Base-by-base conservation (phyloP, 2,113 vertebrate species). In the Illadopsis cleaveri region DNA sequence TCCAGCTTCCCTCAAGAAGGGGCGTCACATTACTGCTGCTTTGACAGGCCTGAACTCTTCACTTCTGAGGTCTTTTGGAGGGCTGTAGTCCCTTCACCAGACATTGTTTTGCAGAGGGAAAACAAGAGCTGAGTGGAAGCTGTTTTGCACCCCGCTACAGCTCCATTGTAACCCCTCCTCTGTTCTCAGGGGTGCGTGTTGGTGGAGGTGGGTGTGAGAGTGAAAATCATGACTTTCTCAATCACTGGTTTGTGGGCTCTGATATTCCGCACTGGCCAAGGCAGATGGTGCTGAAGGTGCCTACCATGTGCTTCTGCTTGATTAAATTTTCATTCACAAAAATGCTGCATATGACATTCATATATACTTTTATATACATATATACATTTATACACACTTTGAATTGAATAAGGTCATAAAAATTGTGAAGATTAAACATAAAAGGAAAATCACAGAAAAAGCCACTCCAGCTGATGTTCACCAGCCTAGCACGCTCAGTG, bases 371-470 rank as follows among this genome's bases (percentile, higher is more conserved):
- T 38, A 80, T 79, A 51, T 25, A 35, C 8, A 11, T 33, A 51
- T 28, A 35, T 61, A 45, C 15, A 12, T 77, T 54, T 89, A 66
- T 64, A 42, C 11, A 23, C 58, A 57, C 42, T 90, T 92, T 61
- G 45, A 89, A 65, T 78, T 84, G 5, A 76, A 53, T 91, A 64
- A 75, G 23, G 37, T 88, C 31, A 21, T 92, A 65, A 92, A 86
- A 95, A 84, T 31, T 4, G 50, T 62, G 11, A 86, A 53, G 33
- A 82, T 83, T 78, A 79, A 84, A 47, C 66, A 69, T 77, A 58
- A 94, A 93, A 94, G 33, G 35, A 81, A 92, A 89, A 73, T 69
- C n/a, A 85, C 44, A 86, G 56, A 42, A 81, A 90, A 92, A 51
- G 37, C 61, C 83, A 56, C 37, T 60, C 64, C 54, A n/a, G 54